Evolutionary conservation across 2,888 invertebrate species (phyloP), one percentile per base, ranked within the genome.

Genomic region (Teleogryllus oceanicus): DNA sequence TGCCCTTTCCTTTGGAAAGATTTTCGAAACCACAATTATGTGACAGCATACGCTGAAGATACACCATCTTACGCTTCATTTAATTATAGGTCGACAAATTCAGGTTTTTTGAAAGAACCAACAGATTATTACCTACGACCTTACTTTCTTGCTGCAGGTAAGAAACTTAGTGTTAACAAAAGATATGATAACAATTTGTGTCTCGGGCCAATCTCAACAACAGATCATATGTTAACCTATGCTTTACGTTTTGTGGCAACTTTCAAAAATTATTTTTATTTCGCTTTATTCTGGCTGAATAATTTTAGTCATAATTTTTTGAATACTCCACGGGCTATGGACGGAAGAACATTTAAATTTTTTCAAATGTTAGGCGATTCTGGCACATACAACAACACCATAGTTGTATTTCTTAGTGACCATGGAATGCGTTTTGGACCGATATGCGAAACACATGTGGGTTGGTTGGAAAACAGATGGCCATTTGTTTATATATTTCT

Each of bases 41-140:
- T 92, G 0, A 96, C 96, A 0, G 93, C 92, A 10, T 95, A 94
- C 84, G 93, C 92, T 0, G 96, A 96, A 88, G 96, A 96, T 85
- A 91, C 92, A 82, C 89, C 92, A 0, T 84, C 85, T 2, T 92
- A 95, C 10, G 92, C 92, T 78, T 94, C 94, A 0, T 95, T 94
- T 85, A 94, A 93, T 84, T 94, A 92, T 83, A 1, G n/a, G 16
- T 4, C 11, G 1, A 85, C 90, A n/a, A 93, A 93, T 84, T 88
- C 89, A 75, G 94, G 94, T 1, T 96, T 96, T 84, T 88, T 88
- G 10, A 86, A 90, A 13, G 91, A 91, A 0, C 96, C 97, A 0
- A 93, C 94, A 0, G 95, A 96, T 85, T 95, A 94, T 84, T 96
- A 96, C 83, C 88, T 94, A 83, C 89, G 94, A 79, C 93, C 95